Evolutionary conservation across 2,113 vertebrate genomes (phyloP).

Genomic region (Sylvietta virens): DNA sequence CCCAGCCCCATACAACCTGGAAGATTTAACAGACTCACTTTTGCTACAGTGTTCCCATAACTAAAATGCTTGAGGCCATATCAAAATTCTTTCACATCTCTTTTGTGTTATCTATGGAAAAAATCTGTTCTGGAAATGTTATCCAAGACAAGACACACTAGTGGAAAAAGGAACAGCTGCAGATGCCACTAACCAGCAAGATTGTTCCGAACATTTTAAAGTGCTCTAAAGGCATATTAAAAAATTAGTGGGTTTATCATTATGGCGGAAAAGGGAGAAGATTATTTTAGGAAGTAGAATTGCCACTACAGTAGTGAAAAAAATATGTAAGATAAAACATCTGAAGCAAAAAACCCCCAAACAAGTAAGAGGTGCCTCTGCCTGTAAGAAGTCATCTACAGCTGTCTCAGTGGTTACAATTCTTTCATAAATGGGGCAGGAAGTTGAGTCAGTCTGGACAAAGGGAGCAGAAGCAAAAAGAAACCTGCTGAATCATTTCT

Average conservation of each 20-base stretch:
- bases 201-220: background rate
- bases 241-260: background rate
- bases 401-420: background rate
- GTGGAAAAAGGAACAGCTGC: background rate
- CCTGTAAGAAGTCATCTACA: background rate
- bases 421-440: background rate
- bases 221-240: background rate
- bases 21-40: background rate
- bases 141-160: background rate
- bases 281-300: background rate
- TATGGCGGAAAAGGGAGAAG: background rate
- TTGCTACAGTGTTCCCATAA: background rate
- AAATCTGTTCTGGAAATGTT: background rate
- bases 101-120: background rate
- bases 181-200: background rate
- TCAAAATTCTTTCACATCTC: conserved; percentile 7
- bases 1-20: background rate
- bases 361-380: background rate
- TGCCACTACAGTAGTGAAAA: background rate
- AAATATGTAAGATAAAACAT: background rate
- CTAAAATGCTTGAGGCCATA: background rate
- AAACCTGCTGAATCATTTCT: background rate
- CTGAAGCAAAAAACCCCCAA: background rate
- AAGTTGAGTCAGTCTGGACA: background rate
- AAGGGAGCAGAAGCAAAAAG: background rate